Conservation (phyloP, 2,113 vertebrate genomes). For the Pachypanchax playfairii region DNA sequence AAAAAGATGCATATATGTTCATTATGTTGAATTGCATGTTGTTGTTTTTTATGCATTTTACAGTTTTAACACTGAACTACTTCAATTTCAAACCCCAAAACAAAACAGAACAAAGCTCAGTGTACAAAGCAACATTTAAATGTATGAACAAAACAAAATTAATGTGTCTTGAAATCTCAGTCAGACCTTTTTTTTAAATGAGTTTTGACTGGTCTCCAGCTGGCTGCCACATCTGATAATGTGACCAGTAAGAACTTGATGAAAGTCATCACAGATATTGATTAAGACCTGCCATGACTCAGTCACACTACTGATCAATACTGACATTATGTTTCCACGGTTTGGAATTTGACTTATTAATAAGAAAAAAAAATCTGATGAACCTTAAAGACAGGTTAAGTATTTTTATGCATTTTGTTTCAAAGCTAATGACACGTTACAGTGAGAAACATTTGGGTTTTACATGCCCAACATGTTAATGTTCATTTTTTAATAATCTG, state of each 20-base stretch:
- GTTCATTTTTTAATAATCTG: too few relatives aligned
- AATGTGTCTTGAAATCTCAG: background rate
- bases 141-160: background rate
- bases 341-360: background rate
- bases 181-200: slow-evolving; percentile 4
- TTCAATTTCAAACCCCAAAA: too few relatives aligned
- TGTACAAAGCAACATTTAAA: background rate
- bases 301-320: slow-evolving; percentile 1
- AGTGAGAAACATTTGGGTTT: background rate
- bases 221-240: slow-evolving; percentile 37
- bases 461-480: too few relatives aligned
- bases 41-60: too few relatives aligned
- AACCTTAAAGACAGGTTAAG: background rate
- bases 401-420: background rate
- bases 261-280: slow-evolving; percentile 9
- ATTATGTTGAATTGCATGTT: too few relatives aligned
- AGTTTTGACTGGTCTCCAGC: slow-evolving; percentile 23
- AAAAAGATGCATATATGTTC: too few relatives aligned
- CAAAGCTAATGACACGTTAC: too few relatives aligned
- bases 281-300: slow-evolving; percentile 2
- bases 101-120: too few relatives aligned
- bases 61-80: too few relatives aligned
- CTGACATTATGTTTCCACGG: background rate
- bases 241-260: slow-evolving; percentile 3
- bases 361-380: background rate